phyloP scores from a whole-genome alignment of 2,888 invertebrate genomes.

The Acanthosoma haemorrhoidale region DNA sequence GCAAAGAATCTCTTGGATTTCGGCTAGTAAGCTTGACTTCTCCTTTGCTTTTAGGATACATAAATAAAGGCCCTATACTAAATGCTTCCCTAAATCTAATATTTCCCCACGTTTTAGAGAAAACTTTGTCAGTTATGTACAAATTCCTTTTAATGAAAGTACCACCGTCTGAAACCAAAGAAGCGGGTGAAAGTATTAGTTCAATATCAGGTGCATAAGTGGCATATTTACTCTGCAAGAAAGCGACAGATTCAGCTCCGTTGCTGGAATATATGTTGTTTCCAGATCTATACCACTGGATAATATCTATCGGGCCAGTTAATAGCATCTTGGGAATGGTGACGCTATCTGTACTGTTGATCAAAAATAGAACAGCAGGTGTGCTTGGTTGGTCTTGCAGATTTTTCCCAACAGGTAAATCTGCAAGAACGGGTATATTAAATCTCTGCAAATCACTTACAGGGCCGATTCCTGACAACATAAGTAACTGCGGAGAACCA shows the following conservation, averaged over 20 bases:
- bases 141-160: constrained; percentile 51
- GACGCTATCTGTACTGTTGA: constrained; percentile 33
- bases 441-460: constrained; percentile 52
- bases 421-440: constrained; percentile 53
- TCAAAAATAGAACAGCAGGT: constrained; percentile 32
- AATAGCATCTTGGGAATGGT: constrained; percentile 26
- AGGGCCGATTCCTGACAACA: constrained; percentile 70
- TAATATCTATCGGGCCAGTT: constrained; percentile 41
- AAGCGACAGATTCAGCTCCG: constrained; percentile 71
- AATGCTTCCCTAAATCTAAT: constrained; percentile 55
- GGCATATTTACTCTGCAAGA: constrained; percentile 62
- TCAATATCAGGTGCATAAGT: constrained; percentile 67
- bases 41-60: constrained; percentile 70
- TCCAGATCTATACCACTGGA: constrained; percentile 56
- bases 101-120: constrained; percentile 51
- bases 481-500: constrained; percentile 72
- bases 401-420: constrained; percentile 57
- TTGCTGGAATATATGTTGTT: constrained; percentile 55
- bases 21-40: constrained; percentile 50
- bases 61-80: constrained; percentile 65
- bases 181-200: constrained; percentile 70
- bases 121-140: constrained; percentile 60
- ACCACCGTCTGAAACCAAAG: constrained; percentile 62
- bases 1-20: constrained; percentile 70
- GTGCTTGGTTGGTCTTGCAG: constrained; percentile 46